Conservation (phyloP, 2,797 vertebrate species). For the Chaetophractus vellerosus region DNA sequence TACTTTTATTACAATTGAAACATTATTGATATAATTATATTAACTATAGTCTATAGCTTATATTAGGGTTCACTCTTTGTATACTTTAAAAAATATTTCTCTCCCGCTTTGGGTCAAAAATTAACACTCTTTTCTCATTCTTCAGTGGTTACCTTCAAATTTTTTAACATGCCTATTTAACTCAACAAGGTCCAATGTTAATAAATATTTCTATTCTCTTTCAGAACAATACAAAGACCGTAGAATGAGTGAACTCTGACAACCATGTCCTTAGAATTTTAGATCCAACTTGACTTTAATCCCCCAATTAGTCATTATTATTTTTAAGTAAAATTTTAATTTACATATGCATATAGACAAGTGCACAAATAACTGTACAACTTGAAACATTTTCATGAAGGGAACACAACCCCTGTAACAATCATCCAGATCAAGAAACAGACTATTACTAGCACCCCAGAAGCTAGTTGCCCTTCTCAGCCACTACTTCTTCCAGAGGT, state of each 20-base stretch:
- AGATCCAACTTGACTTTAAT: neutral
- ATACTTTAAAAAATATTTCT: constrained; percentile 11
- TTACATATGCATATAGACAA: neutral
- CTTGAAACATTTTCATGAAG: constrained; percentile 32
- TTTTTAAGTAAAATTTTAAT: constrained; percentile 38
- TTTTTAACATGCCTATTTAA: neutral
- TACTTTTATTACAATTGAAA: too few relatives aligned
- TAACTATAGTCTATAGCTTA: too few relatives aligned
- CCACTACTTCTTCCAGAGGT: neutral
- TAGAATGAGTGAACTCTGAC: neutral
- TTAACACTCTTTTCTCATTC: neutral
- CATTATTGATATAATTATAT: too few relatives aligned
- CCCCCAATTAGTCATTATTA: neutral
- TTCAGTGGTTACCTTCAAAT: neutral
- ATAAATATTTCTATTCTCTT: neutral
- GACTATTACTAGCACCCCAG: neutral
- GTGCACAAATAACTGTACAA: neutral
- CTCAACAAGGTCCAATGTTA: neutral
- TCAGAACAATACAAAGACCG: neutral
- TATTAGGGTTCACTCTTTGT: too few relatives aligned
- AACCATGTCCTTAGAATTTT: neutral
- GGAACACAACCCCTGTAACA: neutral
- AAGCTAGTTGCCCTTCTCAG: neutral
- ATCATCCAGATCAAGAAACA: neutral
- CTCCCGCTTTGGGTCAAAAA: neutral